phyloP scores from a whole-genome alignment of 2,113 vertebrate species.

The Baryphthengus martii region DNA sequence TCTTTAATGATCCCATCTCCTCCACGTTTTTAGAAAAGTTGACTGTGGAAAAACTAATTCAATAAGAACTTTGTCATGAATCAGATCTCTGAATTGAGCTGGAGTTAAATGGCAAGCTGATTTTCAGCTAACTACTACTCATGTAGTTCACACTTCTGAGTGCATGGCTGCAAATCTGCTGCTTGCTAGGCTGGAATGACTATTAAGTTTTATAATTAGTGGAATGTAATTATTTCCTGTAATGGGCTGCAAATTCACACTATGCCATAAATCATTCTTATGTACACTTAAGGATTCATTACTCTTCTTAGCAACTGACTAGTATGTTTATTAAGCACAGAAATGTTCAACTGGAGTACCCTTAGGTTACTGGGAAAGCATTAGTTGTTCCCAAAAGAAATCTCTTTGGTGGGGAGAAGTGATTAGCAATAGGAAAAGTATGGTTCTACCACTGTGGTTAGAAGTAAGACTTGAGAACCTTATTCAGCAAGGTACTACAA shows the following conservation, averaged over 20 bases:
- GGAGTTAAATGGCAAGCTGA: background rate
- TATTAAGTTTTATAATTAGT: conserved; percentile 57
- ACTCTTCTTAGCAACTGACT: conserved; percentile 18
- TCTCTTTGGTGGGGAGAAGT: background rate
- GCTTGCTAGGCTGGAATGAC: background rate
- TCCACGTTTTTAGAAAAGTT: background rate
- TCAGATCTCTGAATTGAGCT: background rate
- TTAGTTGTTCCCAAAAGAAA: background rate
- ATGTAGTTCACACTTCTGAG: background rate
- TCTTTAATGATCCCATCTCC: background rate
- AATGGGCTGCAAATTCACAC: conserved; percentile 43
- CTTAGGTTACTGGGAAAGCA: background rate
- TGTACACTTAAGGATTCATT: conserved; percentile 42
- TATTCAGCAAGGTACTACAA: background rate
- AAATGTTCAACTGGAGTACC: background rate
- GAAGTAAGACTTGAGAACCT: background rate
- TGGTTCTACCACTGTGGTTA: background rate
- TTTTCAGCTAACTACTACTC: background rate
- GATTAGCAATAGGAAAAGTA: background rate
- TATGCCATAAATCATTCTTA: conserved; percentile 55
- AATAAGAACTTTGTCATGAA: background rate
- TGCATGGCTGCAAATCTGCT: background rate
- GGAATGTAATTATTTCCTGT: conserved; percentile 36
- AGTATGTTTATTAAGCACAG: background rate
- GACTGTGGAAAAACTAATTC: background rate